A percentile compares a stretch with the other conserved stretches of the same genome.
phyloP scores from a whole-genome alignment of 2,113 vertebrate genomes.

The Genyomyrus donnyi region DNA sequence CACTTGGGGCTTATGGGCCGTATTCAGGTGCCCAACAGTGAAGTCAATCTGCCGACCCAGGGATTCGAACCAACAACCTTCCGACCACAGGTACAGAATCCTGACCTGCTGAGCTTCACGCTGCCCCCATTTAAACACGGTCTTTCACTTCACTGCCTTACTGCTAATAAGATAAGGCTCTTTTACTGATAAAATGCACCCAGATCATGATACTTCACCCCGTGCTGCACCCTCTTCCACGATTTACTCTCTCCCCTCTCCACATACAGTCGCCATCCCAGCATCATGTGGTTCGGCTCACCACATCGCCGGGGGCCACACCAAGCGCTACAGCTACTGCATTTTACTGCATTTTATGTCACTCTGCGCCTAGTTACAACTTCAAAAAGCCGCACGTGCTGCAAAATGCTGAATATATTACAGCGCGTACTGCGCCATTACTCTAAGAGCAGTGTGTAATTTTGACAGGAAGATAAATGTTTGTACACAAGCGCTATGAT shows the following conservation, averaged over 20 bases:
- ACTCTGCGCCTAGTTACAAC: not conserved
- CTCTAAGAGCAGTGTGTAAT: not conserved
- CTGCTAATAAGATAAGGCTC: not conserved
- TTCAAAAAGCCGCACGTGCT: not conserved
- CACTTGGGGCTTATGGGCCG: not conserved
- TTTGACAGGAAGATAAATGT: not conserved
- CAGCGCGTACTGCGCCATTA: not conserved
- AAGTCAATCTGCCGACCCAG: not conserved
- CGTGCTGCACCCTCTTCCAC: not conserved
- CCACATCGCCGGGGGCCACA: not conserved
- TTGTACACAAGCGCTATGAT: not conserved
- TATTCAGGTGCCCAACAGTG: not conserved
- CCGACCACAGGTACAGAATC: not conserved
- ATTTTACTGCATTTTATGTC: not conserved
- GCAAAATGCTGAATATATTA: not conserved
- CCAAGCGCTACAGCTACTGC: not conserved
- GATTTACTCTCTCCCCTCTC: not conserved
- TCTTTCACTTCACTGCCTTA: not conserved
- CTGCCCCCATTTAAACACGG: not conserved
- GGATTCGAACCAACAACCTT: not conserved
- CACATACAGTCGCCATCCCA: not conserved
- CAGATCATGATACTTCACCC: not conserved
- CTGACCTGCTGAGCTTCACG: not conserved
- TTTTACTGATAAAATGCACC: not conserved
- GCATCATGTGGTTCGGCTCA: too few species aligned